Evolutionary conservation across 2,113 vertebrate genomes (phyloP), one percentile per base, ranked within the genome.

Genomic region (Leucosticte australis): DNA sequence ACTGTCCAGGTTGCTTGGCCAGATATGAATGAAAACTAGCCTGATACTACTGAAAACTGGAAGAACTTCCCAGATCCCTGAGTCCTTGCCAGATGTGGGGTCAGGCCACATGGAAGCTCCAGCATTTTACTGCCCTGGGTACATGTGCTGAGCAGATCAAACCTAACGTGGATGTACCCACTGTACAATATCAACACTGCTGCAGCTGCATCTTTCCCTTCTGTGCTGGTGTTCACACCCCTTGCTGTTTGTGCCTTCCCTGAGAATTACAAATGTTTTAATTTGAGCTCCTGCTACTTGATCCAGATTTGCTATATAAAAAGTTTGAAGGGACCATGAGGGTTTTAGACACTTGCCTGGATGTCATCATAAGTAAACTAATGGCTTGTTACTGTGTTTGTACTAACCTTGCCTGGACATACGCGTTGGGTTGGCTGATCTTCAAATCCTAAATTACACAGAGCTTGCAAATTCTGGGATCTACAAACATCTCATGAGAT

Each of bases 391-490:
- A 59, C 49, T 49, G 80, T 75, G n/a, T 65, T 75, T 77, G 42
- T 74, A 28, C 23, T 41, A 35, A 63, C 4, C 35, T 80, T 44
- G 35, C 33, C 56, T 78, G 65, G 70, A 21, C 27, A 13, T 30
- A 68, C 8, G 14, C 0, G 0, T 18, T 47, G 55, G 28, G 0
- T 23, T 63, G 42, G 30, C 28, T 77, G 8, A 56, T 73, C 67
- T 56, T 69, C 46, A 75, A 59, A 69, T 64, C 73, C 39, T 79
- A 37, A 75, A 7, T 53, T 62, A 70, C 39, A 39, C 8, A 17
- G 59, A 44, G 21, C 7, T 80, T 77, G 67, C 37, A 55, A 63
- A 78, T 46, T 70, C 63, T 23, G 46, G 39, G 33, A 39, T n/a
- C 83, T 67, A 1, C 44, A 83, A 47, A 59, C 6, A 15, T 53